phyloP scores from a whole-genome alignment of 1,140 invertebrate species.

The Microplitis demolitor region DNA sequence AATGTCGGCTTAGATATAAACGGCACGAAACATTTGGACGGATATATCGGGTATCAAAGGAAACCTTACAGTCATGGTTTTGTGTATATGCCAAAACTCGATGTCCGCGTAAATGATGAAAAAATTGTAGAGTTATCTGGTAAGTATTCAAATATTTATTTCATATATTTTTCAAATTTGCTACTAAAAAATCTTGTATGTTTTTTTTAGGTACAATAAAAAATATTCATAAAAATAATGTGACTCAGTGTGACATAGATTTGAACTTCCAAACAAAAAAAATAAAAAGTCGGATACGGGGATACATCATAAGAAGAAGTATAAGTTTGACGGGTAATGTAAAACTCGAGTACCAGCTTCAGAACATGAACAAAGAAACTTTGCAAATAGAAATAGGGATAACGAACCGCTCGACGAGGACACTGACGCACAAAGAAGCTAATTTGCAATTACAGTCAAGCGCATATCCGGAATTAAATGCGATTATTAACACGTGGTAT shows the following conservation, averaged over 20 bases:
- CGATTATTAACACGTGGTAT: constrained; percentile 70
- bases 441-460: constrained; percentile 72
- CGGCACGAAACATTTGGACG: constrained; percentile 72
- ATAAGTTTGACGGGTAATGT: constrained; percentile 65
- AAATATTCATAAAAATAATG: constrained; percentile 68
- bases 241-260: constrained; percentile 72
- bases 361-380: constrained; percentile 68
- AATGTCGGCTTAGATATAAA: constrained; percentile 72
- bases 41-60: constrained; percentile 61
- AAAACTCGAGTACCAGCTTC: constrained; percentile 71
- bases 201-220: constrained; percentile 50
- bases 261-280: constrained; percentile 73
- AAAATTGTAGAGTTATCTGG: constrained; percentile 69
- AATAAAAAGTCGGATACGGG: constrained; percentile 68
- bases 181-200: constrained; percentile 14
- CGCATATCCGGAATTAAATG: constrained; percentile 77
- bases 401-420: constrained; percentile 68
- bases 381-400: constrained; percentile 70
- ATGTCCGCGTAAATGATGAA: constrained; percentile 70
- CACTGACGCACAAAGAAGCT: constrained; percentile 65
- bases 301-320: constrained; percentile 68
- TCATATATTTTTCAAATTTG: too few species aligned
- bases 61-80: constrained; percentile 65
- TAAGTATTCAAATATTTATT: constrained; percentile 37
- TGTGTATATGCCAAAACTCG: constrained; percentile 69